Percentiles rank a stretch among this genome's conserved stretches.
Conservation (phyloP, 2,888 invertebrate species). For the Dryococelus australis region DNA sequence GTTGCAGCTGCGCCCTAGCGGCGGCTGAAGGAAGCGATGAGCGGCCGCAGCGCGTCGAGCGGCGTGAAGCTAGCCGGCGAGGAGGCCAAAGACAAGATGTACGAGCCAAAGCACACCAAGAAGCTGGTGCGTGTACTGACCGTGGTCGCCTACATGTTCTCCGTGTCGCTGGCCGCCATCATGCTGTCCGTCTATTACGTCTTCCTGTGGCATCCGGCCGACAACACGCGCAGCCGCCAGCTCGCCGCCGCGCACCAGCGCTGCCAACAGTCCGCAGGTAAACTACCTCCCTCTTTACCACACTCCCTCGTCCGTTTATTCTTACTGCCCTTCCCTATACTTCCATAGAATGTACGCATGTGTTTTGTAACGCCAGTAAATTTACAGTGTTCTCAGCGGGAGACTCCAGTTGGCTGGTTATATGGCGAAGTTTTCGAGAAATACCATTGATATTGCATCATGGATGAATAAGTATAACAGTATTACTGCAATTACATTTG, state of each 20-base stretch:
- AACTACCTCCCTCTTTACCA: not conserved
- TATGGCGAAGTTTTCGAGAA: too few relatives aligned
- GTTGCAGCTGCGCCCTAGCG: too few relatives aligned
- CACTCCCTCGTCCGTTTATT: too few relatives aligned
- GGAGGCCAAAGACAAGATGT: conserved; percentile 72
- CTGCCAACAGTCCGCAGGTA: conserved; percentile 16
- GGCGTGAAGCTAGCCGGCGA: conserved; percentile 73
- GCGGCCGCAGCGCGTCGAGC: conserved; percentile 46
- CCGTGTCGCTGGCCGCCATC: conserved; percentile 92
- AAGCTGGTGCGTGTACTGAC: conserved; percentile 91
- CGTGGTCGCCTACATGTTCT: conserved; percentile 91
- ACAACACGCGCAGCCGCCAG: conserved; percentile 25
- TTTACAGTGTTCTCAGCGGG: too few relatives aligned
- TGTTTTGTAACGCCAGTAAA: too few relatives aligned
- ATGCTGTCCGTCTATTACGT: conserved; percentile 94
- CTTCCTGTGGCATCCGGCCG: conserved; percentile 86
- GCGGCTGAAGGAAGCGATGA: conserved; percentile 24
- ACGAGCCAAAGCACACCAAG: conserved; percentile 85
- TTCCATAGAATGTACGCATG: too few relatives aligned
- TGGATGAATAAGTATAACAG: too few relatives aligned
- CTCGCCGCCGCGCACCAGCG: not conserved
- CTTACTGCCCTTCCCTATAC: too few relatives aligned
- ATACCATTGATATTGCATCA: too few relatives aligned
- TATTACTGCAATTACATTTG: too few relatives aligned
- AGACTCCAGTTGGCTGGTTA: too few relatives aligned